Conservation (phyloP, 2,113 vertebrate species). For the Enhydra lutris region DNA sequence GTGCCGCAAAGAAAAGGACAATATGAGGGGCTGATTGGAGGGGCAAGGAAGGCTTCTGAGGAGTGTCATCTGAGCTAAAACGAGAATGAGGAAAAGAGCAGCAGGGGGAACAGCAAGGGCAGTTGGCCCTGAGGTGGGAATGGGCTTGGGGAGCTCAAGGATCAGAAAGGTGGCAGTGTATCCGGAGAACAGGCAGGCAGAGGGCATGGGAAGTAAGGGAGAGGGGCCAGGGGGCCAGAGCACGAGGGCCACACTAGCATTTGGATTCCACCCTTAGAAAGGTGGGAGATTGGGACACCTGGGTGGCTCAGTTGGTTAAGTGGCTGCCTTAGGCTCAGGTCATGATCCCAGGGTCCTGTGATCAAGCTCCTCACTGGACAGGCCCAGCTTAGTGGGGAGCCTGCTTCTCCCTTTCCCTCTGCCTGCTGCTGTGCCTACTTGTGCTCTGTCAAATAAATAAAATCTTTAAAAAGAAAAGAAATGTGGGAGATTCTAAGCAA, state of each 20-base stretch:
- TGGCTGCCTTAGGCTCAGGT: background rate
- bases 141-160: background rate
- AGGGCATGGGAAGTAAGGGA: background rate
- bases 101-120: background rate
- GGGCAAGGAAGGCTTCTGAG: background rate
- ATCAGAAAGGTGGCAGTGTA: background rate
- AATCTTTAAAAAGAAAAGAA: no score
- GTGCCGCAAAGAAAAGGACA: background rate
- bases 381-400: no score
- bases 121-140: background rate
- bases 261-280: background rate
- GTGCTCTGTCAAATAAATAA: background rate
- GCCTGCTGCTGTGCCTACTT: no score
- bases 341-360: no score
- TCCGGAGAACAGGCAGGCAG: background rate
- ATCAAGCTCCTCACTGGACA: no score
- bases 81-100: background rate
- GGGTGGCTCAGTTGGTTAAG: background rate
- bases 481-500: fast-evolving
- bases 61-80: background rate
- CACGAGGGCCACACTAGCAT: fast-evolving
- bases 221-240: background rate
- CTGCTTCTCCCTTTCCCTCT: no score
- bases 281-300: background rate
- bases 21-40: background rate